These are phyloP conservation scores for Melanostoma mellinum DNA, from an alignment of 2,888 invertebrate genomes.

Conservation along the genomic window DNA sequence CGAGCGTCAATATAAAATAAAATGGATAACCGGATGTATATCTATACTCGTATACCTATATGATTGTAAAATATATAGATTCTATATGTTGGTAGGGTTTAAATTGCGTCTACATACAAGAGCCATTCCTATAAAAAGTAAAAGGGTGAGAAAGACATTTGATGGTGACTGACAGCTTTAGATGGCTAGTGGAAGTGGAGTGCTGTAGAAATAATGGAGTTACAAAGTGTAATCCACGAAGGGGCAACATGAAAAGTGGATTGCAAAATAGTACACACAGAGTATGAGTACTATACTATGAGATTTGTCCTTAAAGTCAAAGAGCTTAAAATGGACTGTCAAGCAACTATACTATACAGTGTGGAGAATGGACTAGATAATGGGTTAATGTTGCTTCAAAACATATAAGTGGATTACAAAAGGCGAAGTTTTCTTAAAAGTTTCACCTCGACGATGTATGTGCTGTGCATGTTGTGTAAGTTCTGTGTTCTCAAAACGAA, in stretches of 20 bases:
- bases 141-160: constrained; percentile 48
- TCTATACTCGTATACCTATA: neutral
- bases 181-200: constrained; percentile 39
- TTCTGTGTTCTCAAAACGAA: constrained; percentile 1
- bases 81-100: constrained; percentile 37
- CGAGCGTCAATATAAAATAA: constrained; percentile 51
- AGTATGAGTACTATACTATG: neutral
- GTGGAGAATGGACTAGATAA: constrained; percentile 21
- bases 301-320: constrained; percentile 62
- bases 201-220: constrained; percentile 41
- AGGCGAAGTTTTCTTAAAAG: constrained; percentile 49
- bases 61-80: constrained; percentile 16
- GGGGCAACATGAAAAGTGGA: constrained; percentile 68
- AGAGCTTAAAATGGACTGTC: constrained; percentile 67
- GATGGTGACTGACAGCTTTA: constrained; percentile 62
- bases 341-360: constrained; percentile 24
- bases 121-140: constrained; percentile 28
- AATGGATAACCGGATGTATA: constrained; percentile 49
- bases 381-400: constrained; percentile 73
- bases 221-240: constrained; percentile 64
- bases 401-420: constrained; percentile 69
- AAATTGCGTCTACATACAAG: constrained; percentile 30
- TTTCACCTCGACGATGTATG: constrained; percentile 47
- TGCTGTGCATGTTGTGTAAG: constrained; percentile 40
- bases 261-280: constrained; percentile 56